Evolutionary conservation across 2,797 vertebrate genomes (phyloP).

Genomic region (Chlorospingus semifuscus): DNA sequence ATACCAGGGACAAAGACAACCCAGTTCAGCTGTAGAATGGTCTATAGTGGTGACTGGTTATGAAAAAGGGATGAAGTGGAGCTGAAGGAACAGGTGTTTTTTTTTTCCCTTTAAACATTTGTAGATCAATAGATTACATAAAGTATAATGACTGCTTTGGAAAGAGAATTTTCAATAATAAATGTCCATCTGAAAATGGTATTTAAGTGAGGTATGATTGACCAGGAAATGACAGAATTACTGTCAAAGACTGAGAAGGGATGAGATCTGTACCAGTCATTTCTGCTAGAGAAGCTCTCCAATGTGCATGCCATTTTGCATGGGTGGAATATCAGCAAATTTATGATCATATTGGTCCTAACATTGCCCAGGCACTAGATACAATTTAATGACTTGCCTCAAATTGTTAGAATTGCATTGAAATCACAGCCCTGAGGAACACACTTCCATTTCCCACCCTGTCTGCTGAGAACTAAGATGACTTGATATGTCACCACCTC

Average conservation of each 20-base stretch:
- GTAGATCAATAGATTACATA: neutral
- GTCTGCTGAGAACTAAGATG: neutral
- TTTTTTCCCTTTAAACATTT: neutral
- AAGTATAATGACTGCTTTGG: neutral
- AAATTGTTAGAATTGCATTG: neutral
- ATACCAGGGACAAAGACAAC: neutral
- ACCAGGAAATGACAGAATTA: neutral
- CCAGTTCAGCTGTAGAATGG: neutral
- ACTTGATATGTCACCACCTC: neutral
- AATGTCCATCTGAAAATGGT: neutral
- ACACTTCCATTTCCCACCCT: neutral
- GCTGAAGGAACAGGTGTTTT: neutral
- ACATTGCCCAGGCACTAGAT: neutral
- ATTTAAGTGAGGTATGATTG: neutral
- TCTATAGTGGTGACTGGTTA: neutral
- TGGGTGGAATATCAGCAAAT: neutral
- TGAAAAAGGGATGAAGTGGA: neutral
- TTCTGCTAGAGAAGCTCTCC: neutral
- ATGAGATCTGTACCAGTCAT: neutral
- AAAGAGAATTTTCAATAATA: neutral
- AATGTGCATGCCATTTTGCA: neutral
- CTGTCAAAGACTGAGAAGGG: neutral
- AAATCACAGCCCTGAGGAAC: neutral
- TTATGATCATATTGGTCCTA: neutral
- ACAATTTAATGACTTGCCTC: neutral